Percentiles rank a stretch among this genome's conserved stretches.
Conservation (phyloP, 1,140 invertebrate genomes). For the Drosophila yakuba region DNA sequence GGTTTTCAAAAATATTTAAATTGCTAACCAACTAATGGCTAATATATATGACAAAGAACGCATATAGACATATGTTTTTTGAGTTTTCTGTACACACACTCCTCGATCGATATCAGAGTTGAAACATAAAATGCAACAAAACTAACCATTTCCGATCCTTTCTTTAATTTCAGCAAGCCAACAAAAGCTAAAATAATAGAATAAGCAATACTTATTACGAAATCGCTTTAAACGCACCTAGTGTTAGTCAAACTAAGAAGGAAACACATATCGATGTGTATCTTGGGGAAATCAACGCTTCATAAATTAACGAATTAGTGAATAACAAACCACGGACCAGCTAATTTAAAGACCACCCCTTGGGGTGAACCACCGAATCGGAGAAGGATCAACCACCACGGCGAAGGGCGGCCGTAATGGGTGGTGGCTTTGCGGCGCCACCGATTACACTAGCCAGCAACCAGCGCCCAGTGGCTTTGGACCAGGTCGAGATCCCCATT, state of each 20-base stretch:
- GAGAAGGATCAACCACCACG: conserved; percentile 24
- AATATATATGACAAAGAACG: background rate
- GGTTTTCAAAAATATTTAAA: background rate
- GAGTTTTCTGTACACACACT: background rate
- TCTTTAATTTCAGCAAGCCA: conserved; percentile 40
- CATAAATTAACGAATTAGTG: conserved; percentile 59
- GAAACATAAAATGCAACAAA: background rate
- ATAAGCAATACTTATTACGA: conserved; percentile 51
- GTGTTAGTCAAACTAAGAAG: conserved; percentile 29
- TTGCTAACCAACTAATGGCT: background rate
- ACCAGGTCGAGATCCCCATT: conserved; percentile 7
- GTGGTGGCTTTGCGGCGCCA: conserved; percentile 78
- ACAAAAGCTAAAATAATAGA: conserved; percentile 41
- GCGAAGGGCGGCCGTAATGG: conserved; percentile 71
- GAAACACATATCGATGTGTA: conserved; percentile 29
- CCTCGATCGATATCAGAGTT: background rate
- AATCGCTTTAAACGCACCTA: conserved; percentile 41
- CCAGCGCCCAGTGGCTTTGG: conserved; percentile 26
- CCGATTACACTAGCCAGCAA: conserved; percentile 69
- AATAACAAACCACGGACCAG: conserved; percentile 29
- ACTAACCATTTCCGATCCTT: background rate
- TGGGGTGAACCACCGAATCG: background rate
- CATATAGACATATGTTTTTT: background rate
- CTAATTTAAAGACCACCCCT: conserved; percentile 17
- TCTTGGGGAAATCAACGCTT: conserved; percentile 64